Conservation (phyloP, 2,888 invertebrate genomes). For the Hesperia comma region DNA sequence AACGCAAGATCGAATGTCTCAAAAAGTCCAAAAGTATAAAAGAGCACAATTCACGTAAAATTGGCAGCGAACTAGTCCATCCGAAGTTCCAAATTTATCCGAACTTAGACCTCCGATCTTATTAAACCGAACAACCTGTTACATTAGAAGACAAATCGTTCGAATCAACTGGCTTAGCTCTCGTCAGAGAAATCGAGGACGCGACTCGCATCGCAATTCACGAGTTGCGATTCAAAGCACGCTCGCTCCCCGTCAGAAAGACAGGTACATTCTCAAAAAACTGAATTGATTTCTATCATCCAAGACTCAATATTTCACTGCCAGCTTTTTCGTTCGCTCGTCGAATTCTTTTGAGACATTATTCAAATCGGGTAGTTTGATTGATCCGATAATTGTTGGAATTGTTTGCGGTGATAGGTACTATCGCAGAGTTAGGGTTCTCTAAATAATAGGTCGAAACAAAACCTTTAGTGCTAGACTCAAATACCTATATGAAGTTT, state of each 20-base stretch:
- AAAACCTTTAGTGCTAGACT: no score
- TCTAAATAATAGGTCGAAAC: no score
- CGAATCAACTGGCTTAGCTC: slow-evolving; percentile 47
- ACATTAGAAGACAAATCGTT: slow-evolving; percentile 49
- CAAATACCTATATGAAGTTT: no score
- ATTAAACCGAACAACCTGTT: slow-evolving; percentile 49
- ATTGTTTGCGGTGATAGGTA: neutral
- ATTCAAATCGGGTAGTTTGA: slow-evolving; percentile 25
- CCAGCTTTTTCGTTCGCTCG: slow-evolving; percentile 28
- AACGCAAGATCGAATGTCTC: neutral
- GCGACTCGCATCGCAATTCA: slow-evolving; percentile 44
- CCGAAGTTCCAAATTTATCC: slow-evolving; percentile 23
- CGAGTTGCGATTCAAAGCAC: slow-evolving; percentile 41
- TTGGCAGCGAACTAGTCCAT: slow-evolving; percentile 11
- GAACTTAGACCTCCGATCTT: slow-evolving; percentile 38
- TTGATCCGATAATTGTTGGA: slow-evolving; percentile 20
- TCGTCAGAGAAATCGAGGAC: slow-evolving; percentile 46
- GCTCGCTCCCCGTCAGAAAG: slow-evolving; percentile 41
- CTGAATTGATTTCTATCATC: slow-evolving; percentile 45
- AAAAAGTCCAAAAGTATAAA: neutral
- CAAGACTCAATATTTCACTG: slow-evolving; percentile 34
- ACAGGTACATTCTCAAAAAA: slow-evolving; percentile 47
- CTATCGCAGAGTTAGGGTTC: neutral
- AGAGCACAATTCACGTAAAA: neutral
- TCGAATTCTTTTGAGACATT: slow-evolving; percentile 19